Base-by-base conservation (phyloP, 1,140 invertebrate genomes). In the Orchestia grillus region DNA sequence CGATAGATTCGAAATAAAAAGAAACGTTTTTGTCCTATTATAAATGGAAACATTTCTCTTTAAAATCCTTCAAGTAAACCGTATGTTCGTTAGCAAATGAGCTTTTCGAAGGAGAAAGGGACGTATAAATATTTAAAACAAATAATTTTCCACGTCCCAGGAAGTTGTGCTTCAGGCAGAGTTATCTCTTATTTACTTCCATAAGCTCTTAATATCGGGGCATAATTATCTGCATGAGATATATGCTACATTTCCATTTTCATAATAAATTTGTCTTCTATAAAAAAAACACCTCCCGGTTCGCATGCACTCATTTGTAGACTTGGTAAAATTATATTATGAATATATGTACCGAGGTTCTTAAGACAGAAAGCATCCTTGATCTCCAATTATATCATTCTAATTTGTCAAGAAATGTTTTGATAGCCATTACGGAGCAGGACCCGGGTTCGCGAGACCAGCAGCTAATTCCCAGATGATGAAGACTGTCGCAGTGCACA, bases 391-490 rank as follows among this genome's bases (percentile, higher is more conserved):
- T 94, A 94, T 11, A 47, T 45, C 36, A 28, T 94, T 94, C 40
- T 45, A 94, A 94, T 94, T 47, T 94, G 92, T 94, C 92, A 94
- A 94, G 43, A 94, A 94, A 94, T 45, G 44, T 94, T 44, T 94
- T 94, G 92, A 94, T 94, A 11, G 41, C 43, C 44, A 94, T 94
- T 44, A 47, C 43, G 11, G 36, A 45, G 44, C 45, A 45, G 28
- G 11, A 44, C 36, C 43, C 19, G 11, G 92, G 44, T 0, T 94
- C 92, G 6, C 44, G 0, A 47, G 43, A 94, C 92, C 11, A 16
- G 44, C 36, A 94, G 44, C 92, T 94, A 94, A 94, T 19, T 15
- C 8, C 6, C 36, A 87, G 87, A 87, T 87, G 87, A 36, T 87
- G 88, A 15, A 90, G 43, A 11, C 87, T 15, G 8, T 40, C 36